phyloP scores from a whole-genome alignment of 2,888 invertebrate species.

The Deroplatys truncata region DNA sequence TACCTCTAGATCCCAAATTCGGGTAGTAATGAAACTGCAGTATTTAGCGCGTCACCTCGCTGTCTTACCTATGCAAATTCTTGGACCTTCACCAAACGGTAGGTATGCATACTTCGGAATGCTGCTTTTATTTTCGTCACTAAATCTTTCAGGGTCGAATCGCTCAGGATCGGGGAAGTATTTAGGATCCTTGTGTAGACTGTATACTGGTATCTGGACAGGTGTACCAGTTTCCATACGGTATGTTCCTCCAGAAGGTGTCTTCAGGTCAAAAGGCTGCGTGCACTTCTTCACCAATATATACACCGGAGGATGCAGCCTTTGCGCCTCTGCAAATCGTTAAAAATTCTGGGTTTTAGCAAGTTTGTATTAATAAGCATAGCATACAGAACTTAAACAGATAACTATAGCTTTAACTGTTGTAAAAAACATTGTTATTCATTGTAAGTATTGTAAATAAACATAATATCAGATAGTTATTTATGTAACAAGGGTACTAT shows the following conservation, averaged over 20 bases:
- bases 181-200: background rate
- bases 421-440: too few relatives aligned
- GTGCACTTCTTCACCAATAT: background rate
- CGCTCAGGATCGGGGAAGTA: background rate
- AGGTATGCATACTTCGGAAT: background rate
- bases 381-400: too few relatives aligned
- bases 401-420: too few relatives aligned
- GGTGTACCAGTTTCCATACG: background rate
- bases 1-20: too few relatives aligned
- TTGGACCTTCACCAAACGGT: constrained; percentile 8
- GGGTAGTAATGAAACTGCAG: too few relatives aligned
- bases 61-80: background rate
- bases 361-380: too few relatives aligned
- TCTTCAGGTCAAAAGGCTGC: background rate
- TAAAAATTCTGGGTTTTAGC: too few relatives aligned
- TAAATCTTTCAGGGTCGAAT: background rate
- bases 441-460: too few relatives aligned
- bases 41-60: too few relatives aligned
- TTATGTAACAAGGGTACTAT: too few relatives aligned
- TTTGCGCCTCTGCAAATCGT: background rate
- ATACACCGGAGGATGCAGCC: background rate
- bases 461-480: too few relatives aligned
- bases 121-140: background rate
- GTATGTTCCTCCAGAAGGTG: background rate
- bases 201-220: background rate